A percentile compares a stretch with the other conserved stretches of the same genome.
phyloP scores from a whole-genome alignment of 2,888 invertebrate genomes.

The Eilema sororculum region DNA sequence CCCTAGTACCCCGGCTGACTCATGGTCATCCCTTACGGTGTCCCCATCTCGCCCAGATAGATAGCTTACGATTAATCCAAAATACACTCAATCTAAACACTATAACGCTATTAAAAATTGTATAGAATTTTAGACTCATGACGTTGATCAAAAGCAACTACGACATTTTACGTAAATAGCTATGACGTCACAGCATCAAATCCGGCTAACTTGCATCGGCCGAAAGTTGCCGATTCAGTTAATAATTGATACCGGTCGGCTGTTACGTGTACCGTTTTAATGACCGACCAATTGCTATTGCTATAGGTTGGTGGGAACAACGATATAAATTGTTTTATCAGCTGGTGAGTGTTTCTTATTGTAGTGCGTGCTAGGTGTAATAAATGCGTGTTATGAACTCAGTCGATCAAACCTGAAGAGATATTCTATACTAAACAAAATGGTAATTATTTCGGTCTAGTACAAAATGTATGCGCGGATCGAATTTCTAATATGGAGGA shows the following conservation, averaged over 20 bases:
- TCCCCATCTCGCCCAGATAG: too few species aligned
- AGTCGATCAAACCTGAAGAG: slow-evolving; percentile 13
- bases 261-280: slow-evolving; percentile 64
- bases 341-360: slow-evolving; percentile 17
- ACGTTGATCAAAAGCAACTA: slow-evolving; percentile 48
- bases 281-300: slow-evolving; percentile 36
- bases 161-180: slow-evolving; percentile 69
- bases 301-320: slow-evolving; percentile 23
- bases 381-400: slow-evolving; percentile 19
- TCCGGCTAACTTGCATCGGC: slow-evolving; percentile 68
- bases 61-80: background rate
- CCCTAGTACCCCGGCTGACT: too few species aligned
- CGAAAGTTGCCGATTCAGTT: slow-evolving; percentile 75
- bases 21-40: too few species aligned
- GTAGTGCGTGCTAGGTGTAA: slow-evolving; percentile 15
- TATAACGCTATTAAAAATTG: slow-evolving; percentile 27
- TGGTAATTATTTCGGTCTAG: slow-evolving; percentile 10
- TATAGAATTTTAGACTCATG: slow-evolving; percentile 26
- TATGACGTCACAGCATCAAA: slow-evolving; percentile 77
- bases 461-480: slow-evolving; percentile 10
- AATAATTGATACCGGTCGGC: slow-evolving; percentile 70
- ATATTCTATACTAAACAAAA: slow-evolving; percentile 14
- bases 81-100: background rate
- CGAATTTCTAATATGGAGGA: slow-evolving; percentile 14
- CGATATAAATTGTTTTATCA: slow-evolving; percentile 27